Conservation (phyloP, 1,140 invertebrate genomes). For the Drosophila sturtevanti region DNA sequence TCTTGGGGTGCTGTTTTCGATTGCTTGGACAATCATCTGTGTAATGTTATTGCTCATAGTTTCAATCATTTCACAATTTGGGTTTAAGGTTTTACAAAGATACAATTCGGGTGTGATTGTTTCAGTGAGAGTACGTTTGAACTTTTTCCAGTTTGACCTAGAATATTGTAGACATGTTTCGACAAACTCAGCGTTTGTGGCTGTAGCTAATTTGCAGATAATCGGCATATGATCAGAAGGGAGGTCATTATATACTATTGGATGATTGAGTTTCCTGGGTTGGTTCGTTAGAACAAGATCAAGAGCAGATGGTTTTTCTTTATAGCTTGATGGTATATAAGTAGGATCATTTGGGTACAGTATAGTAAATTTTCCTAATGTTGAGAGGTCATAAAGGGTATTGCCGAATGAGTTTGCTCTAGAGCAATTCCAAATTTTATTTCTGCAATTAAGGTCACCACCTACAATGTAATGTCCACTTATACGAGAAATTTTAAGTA, state of each 20-base stretch:
- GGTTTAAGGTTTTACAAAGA: constrained; percentile 1
- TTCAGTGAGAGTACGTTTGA: background rate
- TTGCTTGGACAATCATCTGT: background rate
- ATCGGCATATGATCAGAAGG: constrained; percentile 22
- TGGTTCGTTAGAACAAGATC: constrained; percentile 9
- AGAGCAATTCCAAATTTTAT: constrained; percentile 13
- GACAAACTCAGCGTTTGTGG: too few relatives aligned
- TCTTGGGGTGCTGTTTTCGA: constrained; percentile 7
- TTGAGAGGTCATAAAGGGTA: constrained; percentile 4
- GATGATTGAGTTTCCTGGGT: background rate
- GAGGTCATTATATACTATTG: constrained; percentile 16
- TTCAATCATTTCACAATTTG: constrained; percentile 16
- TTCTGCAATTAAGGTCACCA: constrained; percentile 16
- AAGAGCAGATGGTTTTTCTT: constrained; percentile 15
- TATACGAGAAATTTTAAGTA: constrained; percentile 10
- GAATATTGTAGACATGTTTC: too few relatives aligned
- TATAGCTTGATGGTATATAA: constrained; percentile 14
- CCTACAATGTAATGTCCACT: background rate
- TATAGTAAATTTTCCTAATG: constrained; percentile 15
- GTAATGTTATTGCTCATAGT: constrained; percentile 14
- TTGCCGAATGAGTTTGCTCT: constrained; percentile 16
- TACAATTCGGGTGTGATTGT: background rate
- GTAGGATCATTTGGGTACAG: constrained; percentile 13
- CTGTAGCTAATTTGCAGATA: constrained; percentile 6
- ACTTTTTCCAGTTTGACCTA: too few relatives aligned